phyloP scores from a whole-genome alignment of 2,888 invertebrate genomes.

The Ichneumoninae sp. region DNA sequence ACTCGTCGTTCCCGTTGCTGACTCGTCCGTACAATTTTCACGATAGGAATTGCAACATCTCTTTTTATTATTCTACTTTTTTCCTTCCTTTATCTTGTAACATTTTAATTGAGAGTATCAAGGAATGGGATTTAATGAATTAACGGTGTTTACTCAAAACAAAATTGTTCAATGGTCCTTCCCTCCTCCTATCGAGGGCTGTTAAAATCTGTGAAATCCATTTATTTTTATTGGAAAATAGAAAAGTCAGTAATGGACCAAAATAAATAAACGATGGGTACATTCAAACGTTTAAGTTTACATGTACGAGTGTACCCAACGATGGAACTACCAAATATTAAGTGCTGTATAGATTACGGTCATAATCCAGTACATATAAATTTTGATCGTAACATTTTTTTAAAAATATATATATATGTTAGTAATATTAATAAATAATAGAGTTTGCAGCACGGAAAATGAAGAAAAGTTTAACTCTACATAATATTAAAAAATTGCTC shows the following conservation, averaged over 20 bases:
- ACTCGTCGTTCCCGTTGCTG: constrained; percentile 13
- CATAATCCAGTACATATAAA: too few species aligned
- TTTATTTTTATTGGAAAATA: not conserved
- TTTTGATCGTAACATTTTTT: too few species aligned
- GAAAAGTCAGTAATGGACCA: not conserved
- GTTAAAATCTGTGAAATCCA: not conserved
- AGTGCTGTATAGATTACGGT: not conserved
- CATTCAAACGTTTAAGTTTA: not conserved
- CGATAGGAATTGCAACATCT: not conserved
- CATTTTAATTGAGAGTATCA: not conserved
- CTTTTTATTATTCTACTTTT: not conserved
- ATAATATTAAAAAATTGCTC: too few species aligned
- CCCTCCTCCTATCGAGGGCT: not conserved
- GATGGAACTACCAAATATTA: not conserved
- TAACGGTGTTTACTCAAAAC: not conserved
- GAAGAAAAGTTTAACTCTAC: too few species aligned
- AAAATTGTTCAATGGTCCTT: not conserved
- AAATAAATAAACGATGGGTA: not conserved
- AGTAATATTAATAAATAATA: too few species aligned
- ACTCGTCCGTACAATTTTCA: not conserved
- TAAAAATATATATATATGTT: too few species aligned
- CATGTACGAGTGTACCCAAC: not conserved
- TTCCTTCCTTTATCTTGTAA: not conserved
- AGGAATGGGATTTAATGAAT: not conserved
- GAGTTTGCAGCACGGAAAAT: too few species aligned